Base-by-base conservation (phyloP, 2,797 vertebrate genomes). In the Tauraco hartlaubi region DNA sequence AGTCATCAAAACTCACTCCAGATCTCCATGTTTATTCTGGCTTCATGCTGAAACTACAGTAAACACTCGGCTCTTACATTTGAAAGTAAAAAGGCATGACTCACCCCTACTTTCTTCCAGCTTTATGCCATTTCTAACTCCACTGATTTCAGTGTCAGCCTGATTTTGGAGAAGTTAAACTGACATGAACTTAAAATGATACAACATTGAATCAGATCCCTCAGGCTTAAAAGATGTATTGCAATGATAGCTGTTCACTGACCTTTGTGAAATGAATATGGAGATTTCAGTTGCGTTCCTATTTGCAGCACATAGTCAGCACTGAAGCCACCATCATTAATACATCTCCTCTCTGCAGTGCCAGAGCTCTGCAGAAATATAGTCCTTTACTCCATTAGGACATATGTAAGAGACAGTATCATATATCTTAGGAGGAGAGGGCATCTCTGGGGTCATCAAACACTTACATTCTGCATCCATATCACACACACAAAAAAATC, bases 251-350 rank as follows among this genome's bases (percentile, higher is more conserved):
- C 82, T 90, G 54, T 43, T 74, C 9, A 5, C 15, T 92, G 91
- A 91, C 93, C 75, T 96, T 83, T 91, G 72, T 80, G 82, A 80
- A 92, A 89, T 69, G 39, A 88, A 81, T 92, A 88, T 90, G 94
- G 84, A 94, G 68, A 92, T 94, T 88, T 78, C 49, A 33, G 63
- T 46, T 85, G 63, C 44, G 46, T 15, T 85, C 74, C 43, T 51
- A 12, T 64, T 68, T 83, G 66, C 74, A 77, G 78, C 54, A 37
- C 26, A 26, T 14, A 37, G 49, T 26, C 72, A 58, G 82, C 52
- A 15, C 73, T 56, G 82, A 54, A 83, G 54, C 72, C 72, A 67
- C 64, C 49, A 35, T 19, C 77, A 61, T 9, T 23, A 61, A 80
- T 15, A n/a, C 11, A 15, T 43, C 75, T 74, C 75, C 51, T 35